Evolutionary conservation across 2,888 invertebrate genomes (phyloP).

Genomic region (Eudemis profundana): DNA sequence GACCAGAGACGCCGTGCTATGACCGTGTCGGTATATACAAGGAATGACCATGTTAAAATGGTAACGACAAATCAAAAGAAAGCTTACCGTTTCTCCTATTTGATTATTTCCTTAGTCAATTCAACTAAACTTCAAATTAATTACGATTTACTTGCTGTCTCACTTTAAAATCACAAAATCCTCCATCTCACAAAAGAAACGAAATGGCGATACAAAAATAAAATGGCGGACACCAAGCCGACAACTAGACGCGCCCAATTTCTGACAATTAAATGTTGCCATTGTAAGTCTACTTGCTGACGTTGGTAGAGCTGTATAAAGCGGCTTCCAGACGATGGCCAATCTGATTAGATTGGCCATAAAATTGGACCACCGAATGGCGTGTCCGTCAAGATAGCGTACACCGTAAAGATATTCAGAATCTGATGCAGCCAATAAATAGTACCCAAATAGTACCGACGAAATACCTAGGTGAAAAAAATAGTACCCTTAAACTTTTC

Average conservation of each 20-base stretch:
- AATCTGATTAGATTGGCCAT: too few species aligned
- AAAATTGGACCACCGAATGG: too few species aligned
- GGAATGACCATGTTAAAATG: constrained; percentile 38
- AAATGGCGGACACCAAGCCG: constrained; percentile 69
- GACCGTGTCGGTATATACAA: constrained; percentile 58
- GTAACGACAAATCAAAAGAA: constrained; percentile 22
- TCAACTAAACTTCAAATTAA: constrained; percentile 48
- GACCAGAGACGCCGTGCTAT: constrained; percentile 55
- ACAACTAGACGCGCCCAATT: constrained; percentile 40
- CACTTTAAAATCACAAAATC: constrained; percentile 77
- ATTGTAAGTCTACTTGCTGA: background rate
- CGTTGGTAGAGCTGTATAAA: constrained; percentile 21
- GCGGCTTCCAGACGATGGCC: too few species aligned
- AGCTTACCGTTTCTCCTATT: constrained; percentile 46
- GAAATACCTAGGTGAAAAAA: too few species aligned
- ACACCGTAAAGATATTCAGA: too few species aligned
- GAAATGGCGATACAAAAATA: constrained; percentile 84
- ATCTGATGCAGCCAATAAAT: too few species aligned
- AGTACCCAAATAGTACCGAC: too few species aligned
- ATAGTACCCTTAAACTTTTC: too few species aligned
- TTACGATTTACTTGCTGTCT: constrained; percentile 78
- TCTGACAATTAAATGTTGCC: constrained; percentile 43
- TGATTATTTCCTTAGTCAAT: constrained; percentile 42
- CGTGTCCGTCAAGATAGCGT: too few species aligned
- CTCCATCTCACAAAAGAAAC: constrained; percentile 83